phyloP scores from a whole-genome alignment of 2,888 invertebrate genomes.

The Myathropa florea region DNA sequence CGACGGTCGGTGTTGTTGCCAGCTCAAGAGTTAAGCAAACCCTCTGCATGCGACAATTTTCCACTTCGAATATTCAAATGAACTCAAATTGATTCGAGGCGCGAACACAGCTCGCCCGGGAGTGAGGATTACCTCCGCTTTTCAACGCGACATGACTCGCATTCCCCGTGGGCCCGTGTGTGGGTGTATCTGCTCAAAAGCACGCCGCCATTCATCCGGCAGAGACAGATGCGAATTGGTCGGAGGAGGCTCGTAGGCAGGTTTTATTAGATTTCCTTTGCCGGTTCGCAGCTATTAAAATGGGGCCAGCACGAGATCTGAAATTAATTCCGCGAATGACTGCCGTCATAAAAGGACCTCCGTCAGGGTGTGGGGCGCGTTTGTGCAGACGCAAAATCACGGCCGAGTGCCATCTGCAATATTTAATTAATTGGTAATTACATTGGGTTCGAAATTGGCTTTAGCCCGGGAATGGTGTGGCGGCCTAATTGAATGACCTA shows the following conservation, averaged over 20 bases:
- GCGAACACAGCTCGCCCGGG: neutral
- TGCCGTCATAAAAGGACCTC: neutral
- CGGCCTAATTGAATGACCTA: conserved; percentile 3
- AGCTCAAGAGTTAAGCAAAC: neutral
- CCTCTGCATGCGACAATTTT: conserved; percentile 27
- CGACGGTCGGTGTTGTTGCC: neutral
- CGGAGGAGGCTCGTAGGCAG: neutral
- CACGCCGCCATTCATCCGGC: neutral
- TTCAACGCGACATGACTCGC: neutral
- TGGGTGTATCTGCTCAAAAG: neutral
- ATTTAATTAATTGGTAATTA: conserved; percentile 34
- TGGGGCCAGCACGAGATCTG: neutral
- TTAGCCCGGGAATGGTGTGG: neutral
- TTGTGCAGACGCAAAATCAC: neutral
- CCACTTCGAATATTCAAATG: conserved; percentile 23
- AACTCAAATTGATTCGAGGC: conserved; percentile 20
- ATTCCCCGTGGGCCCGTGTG: neutral
- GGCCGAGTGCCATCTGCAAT: neutral
- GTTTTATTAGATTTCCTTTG: conserved; percentile 32
- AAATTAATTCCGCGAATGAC: conserved; percentile 14
- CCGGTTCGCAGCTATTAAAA: conserved; percentile 5
- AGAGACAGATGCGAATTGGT: conserved; percentile 20
- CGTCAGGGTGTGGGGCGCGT: neutral
- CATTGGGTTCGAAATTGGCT: conserved; percentile 1
- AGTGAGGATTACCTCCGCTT: neutral